Base-by-base conservation (phyloP, 2,113 vertebrate species). In the Sorex fumeus region DNA sequence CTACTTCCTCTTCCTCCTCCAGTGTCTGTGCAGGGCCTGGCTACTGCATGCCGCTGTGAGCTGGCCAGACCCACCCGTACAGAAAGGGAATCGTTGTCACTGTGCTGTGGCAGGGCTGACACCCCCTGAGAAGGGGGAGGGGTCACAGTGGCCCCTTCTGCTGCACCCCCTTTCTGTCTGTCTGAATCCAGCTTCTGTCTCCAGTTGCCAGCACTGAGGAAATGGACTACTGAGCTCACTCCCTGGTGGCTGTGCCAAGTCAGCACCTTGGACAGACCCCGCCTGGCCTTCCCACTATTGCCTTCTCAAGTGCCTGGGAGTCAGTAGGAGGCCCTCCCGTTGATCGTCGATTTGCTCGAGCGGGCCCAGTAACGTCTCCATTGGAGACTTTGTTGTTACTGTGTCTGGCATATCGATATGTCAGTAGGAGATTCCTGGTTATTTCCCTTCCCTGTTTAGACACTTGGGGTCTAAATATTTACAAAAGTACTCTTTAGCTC, bases 201-300 rank as follows among this genome's bases (percentile, higher is more conserved):
- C 30, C 9, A 27, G 70, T 21, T 69, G 76, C 28, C 15, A 10
- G 11, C 70, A 90, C 70, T 71, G 40, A 36, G 64, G 6, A 84
- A 72, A 64, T 18, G 13, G 36, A 6, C 32, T 67, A 18, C 79
- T 70, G 19, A 45, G 43, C 6, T 7, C 74, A 74, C 27, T 84
- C 15, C 30, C 6, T 16, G 32, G 72, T n/a, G 0, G 4, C 36
- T 81, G 45, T 74, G 67, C 66, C n/a, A 5, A 3, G 4, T 93
- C 83, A 86, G 85, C 10, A 95, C 85, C 70, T 0, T 2, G 64
- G 85, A 95, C 81, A 94, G 87, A 81, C 45, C 91, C 79, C 21
- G 67, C 19, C 8, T 23, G 18, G 11, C 19, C 19, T 25, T 18
- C 16, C 66, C 66, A 13, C 47, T 4, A 9, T 12, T 1, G 47